Percentiles rank a stretch among this genome's conserved stretches.
Evolutionary conservation across 2,888 invertebrate species (phyloP).

Genomic region (Aporophyla lueneburgensis): DNA sequence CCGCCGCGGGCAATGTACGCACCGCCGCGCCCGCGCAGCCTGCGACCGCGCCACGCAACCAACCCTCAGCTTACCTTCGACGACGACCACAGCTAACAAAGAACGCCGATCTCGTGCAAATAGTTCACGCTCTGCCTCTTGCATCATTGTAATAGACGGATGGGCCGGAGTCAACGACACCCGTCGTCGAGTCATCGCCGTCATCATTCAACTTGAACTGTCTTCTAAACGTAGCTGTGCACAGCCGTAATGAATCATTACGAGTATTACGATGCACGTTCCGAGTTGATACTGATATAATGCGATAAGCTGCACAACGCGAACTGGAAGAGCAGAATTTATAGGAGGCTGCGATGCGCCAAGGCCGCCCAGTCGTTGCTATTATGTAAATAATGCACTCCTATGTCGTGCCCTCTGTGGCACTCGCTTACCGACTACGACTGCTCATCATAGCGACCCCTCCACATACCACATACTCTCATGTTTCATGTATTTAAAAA

Average conservation of each 20-base stretch:
- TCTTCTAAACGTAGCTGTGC: slow-evolving; percentile 61
- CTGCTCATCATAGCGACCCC: slow-evolving; percentile 55
- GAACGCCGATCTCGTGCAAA: slow-evolving; percentile 79
- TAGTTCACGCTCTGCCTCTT: slow-evolving; percentile 83
- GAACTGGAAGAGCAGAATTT: slow-evolving; percentile 69
- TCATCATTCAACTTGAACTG: slow-evolving; percentile 79
- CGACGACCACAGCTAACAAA: slow-evolving; percentile 66
- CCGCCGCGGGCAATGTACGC: slow-evolving; percentile 74
- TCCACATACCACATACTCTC: slow-evolving; percentile 54
- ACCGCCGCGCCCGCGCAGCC: slow-evolving; percentile 54
- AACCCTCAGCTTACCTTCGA: slow-evolving; percentile 55
- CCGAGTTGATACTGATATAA: slow-evolving; percentile 67
- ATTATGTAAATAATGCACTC: slow-evolving; percentile 86
- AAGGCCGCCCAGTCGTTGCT: slow-evolving; percentile 84
- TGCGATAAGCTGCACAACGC: slow-evolving; percentile 68
- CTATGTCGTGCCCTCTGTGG: slow-evolving; percentile 69
- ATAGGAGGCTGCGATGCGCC: slow-evolving; percentile 74
- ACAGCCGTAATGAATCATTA: slow-evolving; percentile 70
- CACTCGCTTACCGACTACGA: slow-evolving; percentile 54
- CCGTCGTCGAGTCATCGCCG: slow-evolving; percentile 79
- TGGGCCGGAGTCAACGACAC: slow-evolving; percentile 84
- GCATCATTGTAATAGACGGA: slow-evolving; percentile 81
- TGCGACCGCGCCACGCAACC: slow-evolving; percentile 49
- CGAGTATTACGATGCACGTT: slow-evolving; percentile 65
- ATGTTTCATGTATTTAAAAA: slow-evolving; percentile 27